These are phyloP conservation scores for Stomatorhinus walkeri DNA, from an alignment of 2,797 vertebrate species.

Conservation along the genomic window DNA sequence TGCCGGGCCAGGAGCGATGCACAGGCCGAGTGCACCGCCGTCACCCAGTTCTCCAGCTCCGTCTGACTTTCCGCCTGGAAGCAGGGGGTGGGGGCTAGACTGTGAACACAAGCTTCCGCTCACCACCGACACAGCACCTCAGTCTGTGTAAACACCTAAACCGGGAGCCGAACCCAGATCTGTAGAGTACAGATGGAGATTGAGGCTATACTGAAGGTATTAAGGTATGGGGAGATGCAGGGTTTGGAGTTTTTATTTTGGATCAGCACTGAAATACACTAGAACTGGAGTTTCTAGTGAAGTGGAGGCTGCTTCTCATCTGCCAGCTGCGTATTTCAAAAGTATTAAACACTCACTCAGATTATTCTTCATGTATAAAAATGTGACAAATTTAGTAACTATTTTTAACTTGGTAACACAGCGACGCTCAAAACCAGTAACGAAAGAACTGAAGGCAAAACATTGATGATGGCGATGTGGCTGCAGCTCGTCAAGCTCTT, in stretches of 20 bases:
- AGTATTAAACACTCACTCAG: not conserved
- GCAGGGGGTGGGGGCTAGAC: not conserved
- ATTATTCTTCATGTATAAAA: not conserved
- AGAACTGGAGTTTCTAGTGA: not conserved
- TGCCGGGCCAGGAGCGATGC: constrained; percentile 80
- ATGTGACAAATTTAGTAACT: not conserved
- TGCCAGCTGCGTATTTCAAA: not conserved
- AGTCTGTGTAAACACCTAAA: not conserved
- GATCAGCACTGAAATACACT: not conserved
- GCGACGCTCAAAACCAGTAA: not conserved
- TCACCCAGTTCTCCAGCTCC: constrained; percentile 91
- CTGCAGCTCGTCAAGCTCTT: not conserved
- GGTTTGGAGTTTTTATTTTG: not conserved
- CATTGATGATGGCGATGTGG: not conserved
- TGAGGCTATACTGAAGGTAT: not conserved
- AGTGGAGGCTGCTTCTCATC: not conserved
- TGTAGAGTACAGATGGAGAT: not conserved
- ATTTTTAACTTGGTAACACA: not conserved
- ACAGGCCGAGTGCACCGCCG: constrained; percentile 83
- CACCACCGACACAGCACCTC: not conserved
- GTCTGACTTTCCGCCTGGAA: constrained; percentile 79
- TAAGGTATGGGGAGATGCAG: not conserved
- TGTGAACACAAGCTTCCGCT: not conserved
- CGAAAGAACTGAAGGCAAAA: not conserved
- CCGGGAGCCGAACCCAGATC: not conserved